Conservation (phyloP, 2,113 vertebrate genomes). For the Microtus oregoni region DNA sequence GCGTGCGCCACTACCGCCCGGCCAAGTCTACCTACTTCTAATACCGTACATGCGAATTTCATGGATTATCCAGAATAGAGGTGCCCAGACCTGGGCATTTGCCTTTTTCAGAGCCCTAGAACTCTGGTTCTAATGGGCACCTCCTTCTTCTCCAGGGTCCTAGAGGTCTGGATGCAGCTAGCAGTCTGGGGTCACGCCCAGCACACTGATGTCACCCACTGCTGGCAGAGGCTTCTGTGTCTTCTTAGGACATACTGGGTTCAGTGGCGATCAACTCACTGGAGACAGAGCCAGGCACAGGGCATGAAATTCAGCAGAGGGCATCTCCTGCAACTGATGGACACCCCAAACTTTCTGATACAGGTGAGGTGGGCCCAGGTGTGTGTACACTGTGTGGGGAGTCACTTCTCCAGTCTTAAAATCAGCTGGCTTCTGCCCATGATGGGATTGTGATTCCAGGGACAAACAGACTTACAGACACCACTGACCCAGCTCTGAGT, state of each 20-base stretch:
- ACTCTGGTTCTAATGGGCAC: no score
- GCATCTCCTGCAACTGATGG: background rate
- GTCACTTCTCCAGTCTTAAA: background rate
- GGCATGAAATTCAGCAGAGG: slow-evolving; percentile 71
- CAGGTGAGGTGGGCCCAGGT: slow-evolving; percentile 63
- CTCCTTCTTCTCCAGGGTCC: slow-evolving; percentile 70
- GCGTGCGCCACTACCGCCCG: no score
- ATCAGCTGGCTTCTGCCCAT: background rate
- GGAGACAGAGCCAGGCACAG: background rate
- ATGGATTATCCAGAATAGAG: no score
- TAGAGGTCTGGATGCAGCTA: slow-evolving; percentile 53
- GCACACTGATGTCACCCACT: background rate
- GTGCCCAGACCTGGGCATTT: no score
- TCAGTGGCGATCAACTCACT: slow-evolving; percentile 67
- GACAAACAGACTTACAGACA: background rate
- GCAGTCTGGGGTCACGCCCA: background rate
- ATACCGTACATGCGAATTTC: no score
- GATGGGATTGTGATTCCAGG: background rate
- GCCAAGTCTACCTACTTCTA: no score
- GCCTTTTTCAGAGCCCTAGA: no score
- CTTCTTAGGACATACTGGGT: slow-evolving; percentile 73
- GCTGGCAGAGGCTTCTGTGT: background rate
- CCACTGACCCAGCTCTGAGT: rapidly evolving
- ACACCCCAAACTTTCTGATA: slow-evolving; percentile 25
- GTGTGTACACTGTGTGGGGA: background rate